Conservation (phyloP, 2,888 invertebrate genomes). For the Torymus tubicola region DNA sequence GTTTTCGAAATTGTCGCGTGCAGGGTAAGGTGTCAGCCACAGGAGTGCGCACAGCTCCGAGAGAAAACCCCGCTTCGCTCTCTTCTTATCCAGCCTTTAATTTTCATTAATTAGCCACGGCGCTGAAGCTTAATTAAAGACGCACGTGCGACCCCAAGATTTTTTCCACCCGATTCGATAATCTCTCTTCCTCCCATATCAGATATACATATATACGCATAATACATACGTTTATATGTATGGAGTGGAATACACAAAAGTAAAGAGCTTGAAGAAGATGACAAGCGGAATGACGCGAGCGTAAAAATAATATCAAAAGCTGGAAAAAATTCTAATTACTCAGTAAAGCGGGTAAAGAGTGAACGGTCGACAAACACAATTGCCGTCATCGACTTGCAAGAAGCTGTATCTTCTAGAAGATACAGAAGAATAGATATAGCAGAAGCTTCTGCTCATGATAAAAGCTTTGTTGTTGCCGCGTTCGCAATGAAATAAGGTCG, state of each 20-base stretch:
- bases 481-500: too few species aligned
- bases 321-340: slow-evolving; percentile 38
- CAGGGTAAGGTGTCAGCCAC: slow-evolving; percentile 11
- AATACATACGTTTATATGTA: too few species aligned
- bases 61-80: background rate
- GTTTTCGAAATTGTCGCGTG: slow-evolving; percentile 9
- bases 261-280: background rate
- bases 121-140: slow-evolving; percentile 36
- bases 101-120: slow-evolving; percentile 40
- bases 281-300: slow-evolving; percentile 8
- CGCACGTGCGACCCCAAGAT: slow-evolving; percentile 20
- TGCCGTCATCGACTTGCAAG: background rate
- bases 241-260: background rate
- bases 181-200: slow-evolving; percentile 35
- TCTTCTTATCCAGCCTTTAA: slow-evolving; percentile 11
- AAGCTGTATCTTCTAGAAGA: too few species aligned
- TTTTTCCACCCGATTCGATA: slow-evolving; percentile 13
- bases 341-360: background rate
- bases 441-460: too few species aligned
- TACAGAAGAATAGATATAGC: too few species aligned
- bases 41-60: background rate
- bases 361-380: slow-evolving; percentile 16
- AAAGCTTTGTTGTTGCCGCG: too few species aligned
- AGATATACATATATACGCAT: slow-evolving; percentile 5
- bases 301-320: slow-evolving; percentile 24